These are phyloP conservation scores for Oncorhynchus clarkii DNA, from an alignment of 2,113 vertebrate genomes.

Conservation along the genomic window DNA sequence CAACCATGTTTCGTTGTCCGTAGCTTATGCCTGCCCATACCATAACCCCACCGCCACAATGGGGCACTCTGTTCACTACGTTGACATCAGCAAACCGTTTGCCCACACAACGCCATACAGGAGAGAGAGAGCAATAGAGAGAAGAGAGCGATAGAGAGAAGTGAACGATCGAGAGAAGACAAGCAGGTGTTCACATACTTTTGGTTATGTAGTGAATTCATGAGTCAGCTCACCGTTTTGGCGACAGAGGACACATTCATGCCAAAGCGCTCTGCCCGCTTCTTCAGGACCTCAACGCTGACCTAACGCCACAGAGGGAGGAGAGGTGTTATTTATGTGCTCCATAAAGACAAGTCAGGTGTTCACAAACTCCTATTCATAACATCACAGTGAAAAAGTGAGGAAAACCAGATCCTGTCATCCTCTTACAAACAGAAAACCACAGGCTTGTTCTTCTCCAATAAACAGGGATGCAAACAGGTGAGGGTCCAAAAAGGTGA, in stretches of 20 bases:
- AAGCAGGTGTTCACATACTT: not conserved
- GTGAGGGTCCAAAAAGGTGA: no score
- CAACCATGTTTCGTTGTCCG: no score
- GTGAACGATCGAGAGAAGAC: no score
- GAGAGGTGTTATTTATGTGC: not conserved
- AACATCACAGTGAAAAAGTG: not conserved
- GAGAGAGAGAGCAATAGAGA: not conserved
- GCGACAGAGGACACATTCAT: slow-evolving; percentile 84
- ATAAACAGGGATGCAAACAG: no score
- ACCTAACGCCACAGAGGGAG: slow-evolving; percentile 64
- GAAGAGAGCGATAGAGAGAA: not conserved
- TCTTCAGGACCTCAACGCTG: slow-evolving; percentile 82
- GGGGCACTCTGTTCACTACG: no score
- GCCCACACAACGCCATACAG: not conserved
- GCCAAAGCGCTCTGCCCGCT: slow-evolving; percentile 85
- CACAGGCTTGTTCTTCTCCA: no score
- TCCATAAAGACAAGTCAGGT: not conserved
- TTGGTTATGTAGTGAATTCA: no score
- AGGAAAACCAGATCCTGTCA: no score
- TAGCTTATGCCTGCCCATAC: no score
- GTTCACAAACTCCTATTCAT: not conserved
- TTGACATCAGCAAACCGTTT: no score
- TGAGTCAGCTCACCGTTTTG: slow-evolving; percentile 75
- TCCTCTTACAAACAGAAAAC: no score
- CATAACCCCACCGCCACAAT: no score